These are phyloP conservation scores for Pyrocephalus nanus DNA, from an alignment of 2,797 vertebrate genomes.

Conservation along the genomic window DNA sequence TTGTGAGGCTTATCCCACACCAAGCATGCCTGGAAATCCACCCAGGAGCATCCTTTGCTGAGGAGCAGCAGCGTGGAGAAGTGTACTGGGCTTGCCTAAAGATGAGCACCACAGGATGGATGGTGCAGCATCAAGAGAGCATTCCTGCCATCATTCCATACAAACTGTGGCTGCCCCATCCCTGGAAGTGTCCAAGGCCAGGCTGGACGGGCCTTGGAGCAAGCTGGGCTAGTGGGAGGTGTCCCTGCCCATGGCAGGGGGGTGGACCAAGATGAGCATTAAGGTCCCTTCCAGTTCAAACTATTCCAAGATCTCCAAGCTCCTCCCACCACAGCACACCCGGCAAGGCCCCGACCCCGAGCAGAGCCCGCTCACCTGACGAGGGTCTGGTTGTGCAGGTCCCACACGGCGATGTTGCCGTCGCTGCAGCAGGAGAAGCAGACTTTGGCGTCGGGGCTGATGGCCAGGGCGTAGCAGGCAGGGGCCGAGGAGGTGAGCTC, in stretches of 20 bases:
- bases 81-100: rapidly evolving
- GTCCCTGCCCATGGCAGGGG: background rate
- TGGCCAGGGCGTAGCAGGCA: constrained; percentile 94
- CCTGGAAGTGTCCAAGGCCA: background rate
- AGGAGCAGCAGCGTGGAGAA: background rate
- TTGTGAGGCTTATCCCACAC: rapidly evolving
- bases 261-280: background rate
- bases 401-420: constrained; percentile 96
- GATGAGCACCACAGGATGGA: background rate
- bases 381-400: constrained; percentile 95
- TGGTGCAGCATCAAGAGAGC: background rate
- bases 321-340: rapidly evolving
- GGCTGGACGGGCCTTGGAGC: rapidly evolving
- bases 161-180: rapidly evolving
- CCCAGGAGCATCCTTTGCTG: rapidly evolving
- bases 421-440: constrained; percentile 98
- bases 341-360: background rate
- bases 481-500: constrained; percentile 94
- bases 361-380: constrained; percentile 82
- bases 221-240: background rate
- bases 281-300: background rate
- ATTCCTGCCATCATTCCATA: background rate
- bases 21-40: background rate
- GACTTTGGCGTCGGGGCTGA: constrained; percentile 96
- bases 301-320: background rate